Evolutionary conservation across 30 jellyfish, hydroid and myxozoan genomes (phyloP), one percentile per base, ranked within the genome.

Genomic region (Pseudorhiza aurosa): DNA sequence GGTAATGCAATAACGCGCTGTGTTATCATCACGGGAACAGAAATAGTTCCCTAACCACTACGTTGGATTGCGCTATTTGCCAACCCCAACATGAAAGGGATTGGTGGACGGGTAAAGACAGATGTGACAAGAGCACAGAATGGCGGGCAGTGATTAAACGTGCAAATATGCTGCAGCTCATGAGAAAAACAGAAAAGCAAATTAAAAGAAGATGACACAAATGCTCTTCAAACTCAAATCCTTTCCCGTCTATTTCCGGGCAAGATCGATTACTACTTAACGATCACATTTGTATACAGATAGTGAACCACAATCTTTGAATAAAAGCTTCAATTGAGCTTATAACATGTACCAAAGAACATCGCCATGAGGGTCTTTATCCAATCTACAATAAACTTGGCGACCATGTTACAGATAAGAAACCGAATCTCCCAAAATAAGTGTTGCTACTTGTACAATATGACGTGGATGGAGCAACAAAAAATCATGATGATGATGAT

Each of bases 311-410:
- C 62, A 47, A 47, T 47, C 62, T 47, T 8, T 47, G n/a, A 47
- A 47, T 47, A 47, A 47, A 7, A 8, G 24, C 62, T 26, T 17
- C 12, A 47, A 47, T 47, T 15, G 22, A 8, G 62, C 12, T 8
- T 47, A 15, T 15, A 47, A 7, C 2, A 3, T 8, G 62, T 17
- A 47, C 24, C 62, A 17, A 26, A 47, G 62, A 47, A 47, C 62
- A 47, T 47, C 25, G 62, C 62, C 62, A 47, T 3, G 5, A 17
- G 25, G 22, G 12, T 2, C n/a, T 47, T 26, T 3, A 47, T 3
- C 62, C 62, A n/a, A n/a, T n/a, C 62, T 47, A 6, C 25, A 47
- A 47, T 47, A 47, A 47, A 47, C 12, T 47, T 47, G 62, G 62
- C 62, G 62, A 47, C 62, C 62, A 47, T 47, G 2, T 6, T 47